Evolutionary conservation across 2,888 invertebrate species (phyloP), one percentile per base, ranked within the genome.

Genomic region (Cryptus armator): DNA sequence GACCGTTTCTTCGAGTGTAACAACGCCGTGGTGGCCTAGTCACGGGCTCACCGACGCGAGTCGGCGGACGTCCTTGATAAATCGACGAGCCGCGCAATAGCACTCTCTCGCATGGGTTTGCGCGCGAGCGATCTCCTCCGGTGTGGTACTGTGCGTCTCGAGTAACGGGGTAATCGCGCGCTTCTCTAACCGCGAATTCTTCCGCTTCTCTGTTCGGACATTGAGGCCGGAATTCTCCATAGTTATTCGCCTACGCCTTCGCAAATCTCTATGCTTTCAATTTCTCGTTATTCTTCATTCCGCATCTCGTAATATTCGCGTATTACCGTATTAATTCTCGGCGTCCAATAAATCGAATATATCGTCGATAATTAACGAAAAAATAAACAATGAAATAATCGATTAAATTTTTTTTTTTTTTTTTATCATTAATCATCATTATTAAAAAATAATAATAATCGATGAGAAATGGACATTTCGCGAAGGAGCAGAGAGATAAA

Each of bases 11-110:
- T 16, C 56, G 56, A 24, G 56, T 56, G 56, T 56, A 56, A 56
- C 56, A 24, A 56, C 56, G 56, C 6, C 56, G 56, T 19, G 19
- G 4, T 56, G 56, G 56, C 56, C 56, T 56, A 56, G 68, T 68
- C 79, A 68, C 56, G 43, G 70, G 37, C 37, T 37, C 37, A 9
- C 37, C 19, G 24, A 19, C 56, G 56, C 51, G 62, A 68, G 32
- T 68, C 66, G 24, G 24, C 74, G 78, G 72, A 83, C 87, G 89
- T 83, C 88, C 88, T 89, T 89, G 89, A 88, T 88, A 86, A 86
- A 86, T 85, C 84, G 83, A 70, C 46, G 12, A 59, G 59, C 72
- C 56, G 74, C 74, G 56, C 56, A 72, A 72, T 59, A 56, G 24
- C 56, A 56, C 12, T 56, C 56, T 19, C 19, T 24, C 0, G 56